A percentile compares a stretch with the other conserved stretches of the same genome.
Conservation (phyloP, 2,888 invertebrate species). For the Lepidonotus clava region DNA sequence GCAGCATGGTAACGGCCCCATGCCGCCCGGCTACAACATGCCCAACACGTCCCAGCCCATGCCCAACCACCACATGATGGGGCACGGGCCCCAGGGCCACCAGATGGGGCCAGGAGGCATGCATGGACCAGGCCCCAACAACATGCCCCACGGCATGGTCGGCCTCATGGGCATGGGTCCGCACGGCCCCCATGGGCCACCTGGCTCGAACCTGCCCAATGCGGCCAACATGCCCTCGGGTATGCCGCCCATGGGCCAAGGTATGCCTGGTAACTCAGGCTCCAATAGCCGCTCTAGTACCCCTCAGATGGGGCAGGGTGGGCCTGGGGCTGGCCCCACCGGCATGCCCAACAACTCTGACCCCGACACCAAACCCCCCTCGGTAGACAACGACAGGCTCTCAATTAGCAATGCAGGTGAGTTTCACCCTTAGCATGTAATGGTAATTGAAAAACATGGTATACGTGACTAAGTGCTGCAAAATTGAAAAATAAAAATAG, state of each 20-base stretch:
- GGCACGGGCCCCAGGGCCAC: neutral
- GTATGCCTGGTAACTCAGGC: constrained; percentile 20
- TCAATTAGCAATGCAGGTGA: constrained; percentile 17
- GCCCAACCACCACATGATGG: constrained; percentile 25
- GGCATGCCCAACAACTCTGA: constrained; percentile 5
- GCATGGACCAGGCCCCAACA: neutral
- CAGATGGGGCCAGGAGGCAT: neutral
- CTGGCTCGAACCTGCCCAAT: neutral
- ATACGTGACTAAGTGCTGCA: neutral
- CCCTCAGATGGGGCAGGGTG: constrained; percentile 8
- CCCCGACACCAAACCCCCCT: neutral
- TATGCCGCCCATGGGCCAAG: neutral
- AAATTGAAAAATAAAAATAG: too few relatives aligned
- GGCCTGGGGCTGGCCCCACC: neutral
- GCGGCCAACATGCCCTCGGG: neutral
- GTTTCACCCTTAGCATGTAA: neutral
- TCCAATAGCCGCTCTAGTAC: constrained; percentile 40
- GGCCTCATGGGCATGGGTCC: neutral
- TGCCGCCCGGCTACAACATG: constrained; percentile 23
- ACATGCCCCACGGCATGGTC: constrained; percentile 27
- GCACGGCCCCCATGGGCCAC: constrained; percentile 4
- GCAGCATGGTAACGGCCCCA: constrained; percentile 45
- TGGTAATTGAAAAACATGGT: neutral
- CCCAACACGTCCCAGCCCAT: neutral
- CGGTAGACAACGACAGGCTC: neutral